Evolutionary conservation across 2,888 invertebrate species (phyloP).

Genomic region (Orchesella flavescens): DNA sequence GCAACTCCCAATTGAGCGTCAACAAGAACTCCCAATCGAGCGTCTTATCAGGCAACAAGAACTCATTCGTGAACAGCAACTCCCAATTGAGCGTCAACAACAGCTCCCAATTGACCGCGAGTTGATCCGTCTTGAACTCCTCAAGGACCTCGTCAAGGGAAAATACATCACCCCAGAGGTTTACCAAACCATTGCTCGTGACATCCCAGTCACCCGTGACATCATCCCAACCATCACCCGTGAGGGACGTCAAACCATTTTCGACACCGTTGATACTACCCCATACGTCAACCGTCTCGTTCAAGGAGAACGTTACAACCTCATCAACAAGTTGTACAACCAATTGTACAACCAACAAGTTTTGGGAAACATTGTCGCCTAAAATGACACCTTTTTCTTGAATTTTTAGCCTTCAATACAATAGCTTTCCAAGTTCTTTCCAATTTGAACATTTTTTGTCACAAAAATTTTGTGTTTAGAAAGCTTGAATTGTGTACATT

Average conservation of each 20-base stretch:
- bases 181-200: slow-evolving; percentile 22
- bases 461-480: not conserved
- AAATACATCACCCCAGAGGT: slow-evolving; percentile 37
- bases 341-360: slow-evolving; percentile 39
- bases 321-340: slow-evolving; percentile 44
- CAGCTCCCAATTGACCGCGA: not conserved
- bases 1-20: slow-evolving; percentile 24
- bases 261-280: not conserved
- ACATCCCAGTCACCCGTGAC: slow-evolving; percentile 20
- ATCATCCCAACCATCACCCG: slow-evolving; percentile 8
- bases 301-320: slow-evolving; percentile 21
- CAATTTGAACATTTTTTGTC: not conserved
- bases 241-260: slow-evolving; percentile 25
- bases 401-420: not conserved
- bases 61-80: no score
- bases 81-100: no score
- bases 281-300: slow-evolving; percentile 34
- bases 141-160: slow-evolving; percentile 35
- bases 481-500: not conserved
- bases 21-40: slow-evolving; percentile 6
- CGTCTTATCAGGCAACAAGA: not conserved
- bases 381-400: not conserved
- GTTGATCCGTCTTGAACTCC: not conserved
- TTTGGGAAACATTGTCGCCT: slow-evolving; percentile 39
- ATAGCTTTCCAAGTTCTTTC: slow-evolving; percentile 8